Evolutionary conservation across 2,888 invertebrate species (phyloP).

Genomic region (Unio pictorum): DNA sequence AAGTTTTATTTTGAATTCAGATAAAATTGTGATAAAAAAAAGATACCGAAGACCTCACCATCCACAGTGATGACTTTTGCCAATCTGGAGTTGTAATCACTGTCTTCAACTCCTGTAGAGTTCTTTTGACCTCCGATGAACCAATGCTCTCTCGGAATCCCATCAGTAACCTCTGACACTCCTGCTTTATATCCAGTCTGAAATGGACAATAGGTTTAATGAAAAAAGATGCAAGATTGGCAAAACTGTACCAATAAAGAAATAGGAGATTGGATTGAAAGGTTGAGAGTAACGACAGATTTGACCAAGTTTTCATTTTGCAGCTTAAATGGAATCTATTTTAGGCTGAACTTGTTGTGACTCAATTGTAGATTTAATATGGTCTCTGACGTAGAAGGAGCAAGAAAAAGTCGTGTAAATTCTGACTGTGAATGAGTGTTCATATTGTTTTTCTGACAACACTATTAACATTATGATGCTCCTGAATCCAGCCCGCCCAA

Average conservation of each 20-base stretch:
- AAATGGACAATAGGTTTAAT: not conserved
- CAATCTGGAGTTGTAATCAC: slow-evolving; percentile 56
- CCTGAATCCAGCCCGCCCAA: too few species aligned
- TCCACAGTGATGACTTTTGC: slow-evolving; percentile 58
- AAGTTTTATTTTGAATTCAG: not conserved
- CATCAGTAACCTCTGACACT: slow-evolving; percentile 39
- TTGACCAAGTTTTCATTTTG: too few species aligned
- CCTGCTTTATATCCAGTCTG: slow-evolving; percentile 41
- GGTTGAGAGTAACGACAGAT: too few species aligned
- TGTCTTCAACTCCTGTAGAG: slow-evolving; percentile 50
- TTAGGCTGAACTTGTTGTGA: too few species aligned
- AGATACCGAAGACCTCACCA: slow-evolving; percentile 28
- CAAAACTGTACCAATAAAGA: not conserved
- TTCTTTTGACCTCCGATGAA: slow-evolving; percentile 50
- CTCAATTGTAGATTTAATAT: too few species aligned
- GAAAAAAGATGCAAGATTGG: not conserved
- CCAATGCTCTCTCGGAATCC: slow-evolving; percentile 51
- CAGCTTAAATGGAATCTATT: too few species aligned
- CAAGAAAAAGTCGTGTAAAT: too few species aligned
- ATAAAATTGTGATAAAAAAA: not conserved
- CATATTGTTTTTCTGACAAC: too few species aligned
- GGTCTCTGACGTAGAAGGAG: too few species aligned
- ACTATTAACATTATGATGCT: too few species aligned
- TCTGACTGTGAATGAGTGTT: too few species aligned
- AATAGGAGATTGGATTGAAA: not conserved